These are phyloP conservation scores for Nymphalis polychloros DNA, from an alignment of 2,888 invertebrate species.

Conservation along the genomic window DNA sequence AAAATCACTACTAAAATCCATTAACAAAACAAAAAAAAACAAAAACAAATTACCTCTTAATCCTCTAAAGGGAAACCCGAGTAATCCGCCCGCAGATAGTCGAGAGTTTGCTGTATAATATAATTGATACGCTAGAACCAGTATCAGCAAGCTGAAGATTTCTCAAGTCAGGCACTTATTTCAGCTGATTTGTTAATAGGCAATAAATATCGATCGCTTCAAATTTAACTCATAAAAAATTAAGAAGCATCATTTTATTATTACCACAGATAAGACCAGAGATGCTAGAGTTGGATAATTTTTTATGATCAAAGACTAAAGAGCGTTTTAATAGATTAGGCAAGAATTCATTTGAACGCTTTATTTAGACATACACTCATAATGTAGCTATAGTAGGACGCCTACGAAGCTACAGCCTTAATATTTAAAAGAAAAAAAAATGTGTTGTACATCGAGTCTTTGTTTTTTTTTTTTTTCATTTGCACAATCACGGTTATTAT, in stretches of 20 bases:
- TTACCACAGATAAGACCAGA: slow-evolving; percentile 10
- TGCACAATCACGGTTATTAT: not conserved
- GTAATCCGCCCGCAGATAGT: no score
- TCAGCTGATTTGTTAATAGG: no score
- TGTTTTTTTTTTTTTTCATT: not conserved
- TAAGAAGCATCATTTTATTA: not conserved
- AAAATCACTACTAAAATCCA: no score
- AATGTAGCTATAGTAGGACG: not conserved
- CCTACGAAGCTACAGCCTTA: slow-evolving; percentile 2
- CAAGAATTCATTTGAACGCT: slow-evolving; percentile 7
- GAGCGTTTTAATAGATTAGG: slow-evolving; percentile 4
- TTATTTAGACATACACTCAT: slow-evolving; percentile 7
- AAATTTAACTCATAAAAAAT: no score
- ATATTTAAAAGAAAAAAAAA: not conserved
- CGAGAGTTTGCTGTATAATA: no score
- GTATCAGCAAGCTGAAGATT: no score
- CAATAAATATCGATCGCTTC: no score
- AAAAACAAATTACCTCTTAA: no score
- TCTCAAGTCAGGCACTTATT: no score
- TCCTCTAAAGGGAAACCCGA: no score
- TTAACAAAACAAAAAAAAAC: no score
- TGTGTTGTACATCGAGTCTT: not conserved
- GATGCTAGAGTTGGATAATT: slow-evolving; percentile 10
- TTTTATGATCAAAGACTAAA: not conserved
- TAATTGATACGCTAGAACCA: no score